Base-by-base conservation (phyloP, 2,113 vertebrate species). In the Nestor notabilis region DNA sequence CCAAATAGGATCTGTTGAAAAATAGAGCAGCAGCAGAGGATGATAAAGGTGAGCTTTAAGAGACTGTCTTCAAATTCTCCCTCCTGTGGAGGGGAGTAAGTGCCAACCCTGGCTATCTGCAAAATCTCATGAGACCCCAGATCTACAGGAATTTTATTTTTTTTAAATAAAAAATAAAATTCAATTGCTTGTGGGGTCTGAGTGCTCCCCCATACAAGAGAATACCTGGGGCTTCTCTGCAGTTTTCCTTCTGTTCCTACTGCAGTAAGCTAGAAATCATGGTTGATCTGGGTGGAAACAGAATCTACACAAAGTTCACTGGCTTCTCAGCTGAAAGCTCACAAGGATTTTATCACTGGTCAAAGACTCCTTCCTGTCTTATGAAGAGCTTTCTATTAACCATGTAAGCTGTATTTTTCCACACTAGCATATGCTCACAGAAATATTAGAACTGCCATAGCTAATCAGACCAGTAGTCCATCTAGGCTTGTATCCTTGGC, bases 391-490 rank as follows among this genome's bases (percentile, higher is more conserved):
- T 93, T 86, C 35, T 85, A 23, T 66, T 87, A 91, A 87, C 17
- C 2, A 3, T 47, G 72, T 56, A 76, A 87, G 7, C 44, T 61
- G 25, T 72, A 72, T 87, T 97, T 88, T 95, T 87, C 70, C 49
- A 33, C 25, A 33, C 41, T 79, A 70, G 65, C 46, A 11, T 80
- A 68, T 68, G 28, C 39, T 94, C 87, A 65, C 44, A 86, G 81
- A 84, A 91, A 63, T 91, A 79, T 49, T 61, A 70, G 81, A 93
- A 60, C 83, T 94, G 92, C 61, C 96, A 80, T 65, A 82, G n/a
- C 66, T 85, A 84, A 93, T 95, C 94, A 96, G 69, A 66, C 31
- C 52, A 77, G 43, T 11, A 41, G 77, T 65, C 35, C 52, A 84
- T 92, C 53, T 85, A 63, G 28, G 24, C 39, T 50, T 75, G n/a